Percentiles rank a stretch among this genome's conserved stretches.
Conservation (phyloP, 1,140 invertebrate species). For the Campodea augens region DNA sequence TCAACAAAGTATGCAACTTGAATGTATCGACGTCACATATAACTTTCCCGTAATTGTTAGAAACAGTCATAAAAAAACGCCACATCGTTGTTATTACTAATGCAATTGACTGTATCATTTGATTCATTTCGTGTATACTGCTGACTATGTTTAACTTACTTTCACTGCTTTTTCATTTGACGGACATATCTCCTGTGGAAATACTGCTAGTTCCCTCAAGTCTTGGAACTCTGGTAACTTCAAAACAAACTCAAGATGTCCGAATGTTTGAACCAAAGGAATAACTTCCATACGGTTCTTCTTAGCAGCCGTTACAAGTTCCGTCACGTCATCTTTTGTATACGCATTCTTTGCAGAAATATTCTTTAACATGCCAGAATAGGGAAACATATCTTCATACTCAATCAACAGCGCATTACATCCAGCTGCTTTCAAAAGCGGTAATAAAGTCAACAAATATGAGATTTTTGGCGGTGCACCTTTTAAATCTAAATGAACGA, state of each 20-base stretch:
- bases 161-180: conserved; percentile 21
- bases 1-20: too few relatives aligned
- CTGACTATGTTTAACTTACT: too few relatives aligned
- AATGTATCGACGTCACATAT: too few relatives aligned
- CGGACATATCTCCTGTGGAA: conserved; percentile 31
- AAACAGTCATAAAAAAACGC: too few relatives aligned
- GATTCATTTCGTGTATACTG: too few relatives aligned
- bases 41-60: too few relatives aligned
- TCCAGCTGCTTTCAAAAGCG: conserved; percentile 44
- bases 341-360: conserved; percentile 26
- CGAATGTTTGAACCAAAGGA: conserved; percentile 49
- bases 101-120: too few relatives aligned
- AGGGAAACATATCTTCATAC: conserved; percentile 36
- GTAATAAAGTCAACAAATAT: conserved; percentile 53
- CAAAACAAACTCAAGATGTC: conserved; percentile 43
- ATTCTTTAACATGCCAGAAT: conserved; percentile 20
- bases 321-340: conserved; percentile 24
- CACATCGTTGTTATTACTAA: too few relatives aligned
- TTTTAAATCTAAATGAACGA: conserved; percentile 74
- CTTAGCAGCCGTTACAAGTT: conserved; percentile 27
- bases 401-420: conserved; percentile 31
- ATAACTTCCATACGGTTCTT: conserved; percentile 36
- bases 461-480: conserved; percentile 59
- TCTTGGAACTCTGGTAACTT: conserved; percentile 33
- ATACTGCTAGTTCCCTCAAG: conserved; percentile 31